A percentile compares a stretch with the other conserved stretches of the same genome.
Evolutionary conservation across 2,888 invertebrate species (phyloP).

Genomic region (Philonicus albiceps): DNA sequence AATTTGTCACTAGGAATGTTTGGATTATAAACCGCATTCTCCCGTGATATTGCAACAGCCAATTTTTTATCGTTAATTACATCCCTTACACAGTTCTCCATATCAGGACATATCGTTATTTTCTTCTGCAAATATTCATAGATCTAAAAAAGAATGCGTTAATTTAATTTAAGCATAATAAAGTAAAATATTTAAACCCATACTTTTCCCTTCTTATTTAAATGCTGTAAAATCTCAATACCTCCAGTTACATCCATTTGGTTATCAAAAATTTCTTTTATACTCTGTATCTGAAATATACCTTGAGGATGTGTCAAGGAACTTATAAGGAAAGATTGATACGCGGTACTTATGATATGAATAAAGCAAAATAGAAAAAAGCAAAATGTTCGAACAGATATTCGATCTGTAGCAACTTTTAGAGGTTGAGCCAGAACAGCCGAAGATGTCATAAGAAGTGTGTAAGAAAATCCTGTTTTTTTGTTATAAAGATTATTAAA

Average conservation of each 20-base stretch:
- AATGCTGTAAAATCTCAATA: conserved; percentile 57
- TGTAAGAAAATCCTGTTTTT: neutral
- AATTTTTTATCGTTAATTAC: conserved; percentile 53
- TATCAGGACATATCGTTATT: conserved; percentile 57
- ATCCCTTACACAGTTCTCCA: conserved; percentile 57
- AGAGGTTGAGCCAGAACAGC: conserved; percentile 34
- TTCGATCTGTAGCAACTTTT: neutral
- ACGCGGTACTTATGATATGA: conserved; percentile 57
- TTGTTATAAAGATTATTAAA: neutral
- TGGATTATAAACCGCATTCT: conserved; percentile 59
- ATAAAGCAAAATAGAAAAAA: conserved; percentile 49
- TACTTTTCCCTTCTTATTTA: conserved; percentile 58
- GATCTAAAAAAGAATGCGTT: conserved; percentile 50
- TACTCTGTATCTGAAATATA: conserved; percentile 55
- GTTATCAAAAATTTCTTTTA: conserved; percentile 54
- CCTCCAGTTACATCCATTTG: conserved; percentile 57
- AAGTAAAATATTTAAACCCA: neutral
- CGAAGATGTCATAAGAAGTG: conserved; percentile 9
- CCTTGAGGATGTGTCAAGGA: conserved; percentile 59
- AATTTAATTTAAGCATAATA: neutral
- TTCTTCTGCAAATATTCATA: conserved; percentile 58
- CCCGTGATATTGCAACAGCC: conserved; percentile 59
- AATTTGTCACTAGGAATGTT: conserved; percentile 56
- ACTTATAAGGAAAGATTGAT: conserved; percentile 59
- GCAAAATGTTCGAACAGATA: conserved; percentile 44